A percentile compares a stretch with the other conserved stretches of the same genome.
Evolutionary conservation across 1,140 invertebrate genomes (phyloP).

Genomic region (Panulirus ornatus): DNA sequence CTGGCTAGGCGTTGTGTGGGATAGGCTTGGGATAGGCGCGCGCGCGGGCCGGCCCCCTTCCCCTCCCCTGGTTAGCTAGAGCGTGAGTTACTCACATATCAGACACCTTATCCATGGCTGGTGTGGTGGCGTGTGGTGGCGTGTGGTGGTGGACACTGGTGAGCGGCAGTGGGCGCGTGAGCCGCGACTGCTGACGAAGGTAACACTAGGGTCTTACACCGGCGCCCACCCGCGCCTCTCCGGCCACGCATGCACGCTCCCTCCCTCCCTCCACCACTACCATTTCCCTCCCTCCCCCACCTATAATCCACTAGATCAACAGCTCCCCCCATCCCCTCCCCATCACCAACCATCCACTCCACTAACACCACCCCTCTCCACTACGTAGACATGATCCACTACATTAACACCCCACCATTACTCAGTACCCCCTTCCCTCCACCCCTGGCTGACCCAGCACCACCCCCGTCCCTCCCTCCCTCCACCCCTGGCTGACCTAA

Average conservation of each 20-base stretch:
- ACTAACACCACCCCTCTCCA: background rate
- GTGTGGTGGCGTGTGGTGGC: background rate
- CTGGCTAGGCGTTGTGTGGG: no score
- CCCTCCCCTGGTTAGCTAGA: background rate
- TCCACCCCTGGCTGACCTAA: no score
- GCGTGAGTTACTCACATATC: slow-evolving; percentile 44
- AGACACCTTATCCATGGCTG: slow-evolving; percentile 53
- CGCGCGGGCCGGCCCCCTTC: no score
- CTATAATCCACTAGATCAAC: background rate
- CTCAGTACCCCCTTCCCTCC: background rate
- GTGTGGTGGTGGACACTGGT: background rate
- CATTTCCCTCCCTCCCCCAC: background rate
- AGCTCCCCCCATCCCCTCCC: background rate
- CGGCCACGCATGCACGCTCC: slow-evolving; percentile 17
- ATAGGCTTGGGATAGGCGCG: no score
- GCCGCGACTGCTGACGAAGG: background rate
- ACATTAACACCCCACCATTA: background rate
- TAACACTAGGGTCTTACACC: background rate
- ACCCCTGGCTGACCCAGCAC: background rate
- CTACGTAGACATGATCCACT: background rate
- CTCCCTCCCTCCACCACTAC: slow-evolving; percentile 43
- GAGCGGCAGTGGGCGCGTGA: background rate
- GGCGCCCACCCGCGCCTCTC: background rate
- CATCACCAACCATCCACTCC: background rate
- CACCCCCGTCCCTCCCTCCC: no score